These are phyloP conservation scores for Drosophila mimetica DNA, from an alignment of 2,888 invertebrate genomes.

Conservation along the genomic window DNA sequence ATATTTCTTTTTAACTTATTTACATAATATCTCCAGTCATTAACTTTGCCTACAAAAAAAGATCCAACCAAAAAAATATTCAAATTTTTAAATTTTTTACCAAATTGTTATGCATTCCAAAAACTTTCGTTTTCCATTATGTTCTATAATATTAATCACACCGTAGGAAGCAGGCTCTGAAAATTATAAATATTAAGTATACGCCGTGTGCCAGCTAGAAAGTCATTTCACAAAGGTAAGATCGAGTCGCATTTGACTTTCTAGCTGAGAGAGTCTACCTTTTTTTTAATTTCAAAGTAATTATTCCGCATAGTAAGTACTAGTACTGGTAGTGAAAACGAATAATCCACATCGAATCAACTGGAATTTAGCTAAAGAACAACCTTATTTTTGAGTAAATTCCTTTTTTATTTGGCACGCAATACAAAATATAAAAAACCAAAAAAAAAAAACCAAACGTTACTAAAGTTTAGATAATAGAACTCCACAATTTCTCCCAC, in stretches of 20 bases:
- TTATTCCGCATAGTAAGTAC: constrained; percentile 39
- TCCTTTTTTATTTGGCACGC: constrained; percentile 81
- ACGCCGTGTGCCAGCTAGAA: constrained; percentile 42
- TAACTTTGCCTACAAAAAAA: constrained; percentile 76
- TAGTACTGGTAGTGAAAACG: constrained; percentile 53
- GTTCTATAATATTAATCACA: constrained; percentile 41
- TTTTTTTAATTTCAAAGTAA: constrained; percentile 20
- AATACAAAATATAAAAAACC: constrained; percentile 41
- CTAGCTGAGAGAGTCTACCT: constrained; percentile 22
- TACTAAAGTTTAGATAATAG: constrained; percentile 43
- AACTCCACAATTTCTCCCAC: constrained; percentile 30
- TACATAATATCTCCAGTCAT: constrained; percentile 81
- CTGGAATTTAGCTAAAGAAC: constrained; percentile 47
- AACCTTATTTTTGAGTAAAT: constrained; percentile 55
- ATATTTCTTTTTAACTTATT: constrained; percentile 61
- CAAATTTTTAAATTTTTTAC: constrained; percentile 59
- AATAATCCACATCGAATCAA: constrained; percentile 28
- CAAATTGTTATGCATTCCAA: constrained; percentile 68
- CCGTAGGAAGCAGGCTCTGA: constrained; percentile 38
- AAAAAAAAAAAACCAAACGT: constrained; percentile 37
- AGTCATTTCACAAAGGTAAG: constrained; percentile 33
- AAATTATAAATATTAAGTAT: constrained; percentile 35
- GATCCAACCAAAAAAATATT: constrained; percentile 45
- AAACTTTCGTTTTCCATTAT: constrained; percentile 44
- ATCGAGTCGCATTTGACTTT: constrained; percentile 23